Percentiles rank a stretch among this genome's conserved stretches.
These are phyloP conservation scores for Acanthisitta chloris DNA, from an alignment of 2,113 vertebrate genomes.

Conservation along the genomic window DNA sequence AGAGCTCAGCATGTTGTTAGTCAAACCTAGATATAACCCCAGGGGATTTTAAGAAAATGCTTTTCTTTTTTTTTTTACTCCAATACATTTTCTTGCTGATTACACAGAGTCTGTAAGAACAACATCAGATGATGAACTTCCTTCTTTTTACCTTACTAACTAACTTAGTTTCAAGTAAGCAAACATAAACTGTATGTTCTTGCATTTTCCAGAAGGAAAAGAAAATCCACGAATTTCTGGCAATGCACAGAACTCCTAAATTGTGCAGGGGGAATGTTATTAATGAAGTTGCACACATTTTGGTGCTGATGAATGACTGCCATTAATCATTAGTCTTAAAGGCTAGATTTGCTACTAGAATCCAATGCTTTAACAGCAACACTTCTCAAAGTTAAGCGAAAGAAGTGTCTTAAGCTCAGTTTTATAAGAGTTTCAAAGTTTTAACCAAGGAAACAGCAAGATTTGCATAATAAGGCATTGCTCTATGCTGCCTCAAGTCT, in stretches of 20 bases:
- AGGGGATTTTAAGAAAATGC: not conserved
- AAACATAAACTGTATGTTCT: not conserved
- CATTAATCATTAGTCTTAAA: not conserved
- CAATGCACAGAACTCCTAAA: not conserved
- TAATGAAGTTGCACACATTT: not conserved
- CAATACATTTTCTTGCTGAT: not conserved
- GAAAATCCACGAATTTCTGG: not conserved
- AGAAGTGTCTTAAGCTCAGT: not conserved
- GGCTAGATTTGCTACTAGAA: not conserved
- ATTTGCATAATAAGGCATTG: not conserved
- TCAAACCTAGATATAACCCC: not conserved
- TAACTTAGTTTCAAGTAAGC: not conserved
- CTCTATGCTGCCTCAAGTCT: not conserved
- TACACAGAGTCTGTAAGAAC: not conserved
- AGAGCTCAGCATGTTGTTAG: not conserved
- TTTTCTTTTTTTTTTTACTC: not conserved
- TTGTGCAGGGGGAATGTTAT: not conserved
- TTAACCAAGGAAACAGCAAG: not conserved
- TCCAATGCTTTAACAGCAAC: not conserved
- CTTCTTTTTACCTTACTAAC: not conserved
- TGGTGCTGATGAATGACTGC: not conserved
- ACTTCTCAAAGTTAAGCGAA: not conserved
- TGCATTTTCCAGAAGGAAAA: not conserved
- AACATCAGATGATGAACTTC: not conserved
- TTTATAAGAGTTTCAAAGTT: not conserved